Evolutionary conservation across 2,113 vertebrate genomes (phyloP).

Genomic region (Diphyllodes magnificus): DNA sequence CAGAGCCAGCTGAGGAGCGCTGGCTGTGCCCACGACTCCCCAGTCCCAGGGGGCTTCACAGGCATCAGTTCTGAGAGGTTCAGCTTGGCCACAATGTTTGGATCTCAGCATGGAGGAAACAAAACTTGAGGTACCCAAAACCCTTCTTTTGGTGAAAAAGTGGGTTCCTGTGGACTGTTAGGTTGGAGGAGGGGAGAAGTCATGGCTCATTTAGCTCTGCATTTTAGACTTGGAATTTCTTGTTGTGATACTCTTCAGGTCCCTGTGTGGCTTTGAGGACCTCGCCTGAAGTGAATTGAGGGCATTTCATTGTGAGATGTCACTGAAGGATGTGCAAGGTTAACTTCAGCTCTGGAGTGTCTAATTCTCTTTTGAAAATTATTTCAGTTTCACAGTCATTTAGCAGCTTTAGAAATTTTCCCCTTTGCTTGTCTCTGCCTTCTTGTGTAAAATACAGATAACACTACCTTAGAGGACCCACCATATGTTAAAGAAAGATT

Average conservation of each 20-base stretch:
- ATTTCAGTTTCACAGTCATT: background rate
- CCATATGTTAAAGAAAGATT: background rate
- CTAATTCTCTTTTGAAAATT: background rate
- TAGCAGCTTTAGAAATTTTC: background rate
- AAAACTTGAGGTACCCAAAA: constrained; percentile 35
- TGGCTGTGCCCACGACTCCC: background rate
- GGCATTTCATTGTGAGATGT: background rate
- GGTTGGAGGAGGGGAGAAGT: background rate
- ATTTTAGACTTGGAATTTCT: background rate
- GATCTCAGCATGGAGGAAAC: background rate
- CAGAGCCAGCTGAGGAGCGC: background rate
- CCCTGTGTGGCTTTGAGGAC: background rate
- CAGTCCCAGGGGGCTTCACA: background rate
- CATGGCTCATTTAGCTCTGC: background rate
- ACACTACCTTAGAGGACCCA: background rate
- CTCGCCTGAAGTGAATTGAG: background rate
- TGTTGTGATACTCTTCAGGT: background rate
- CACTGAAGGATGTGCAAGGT: background rate
- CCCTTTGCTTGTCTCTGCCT: background rate
- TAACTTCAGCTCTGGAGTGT: background rate
- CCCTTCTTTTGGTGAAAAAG: background rate
- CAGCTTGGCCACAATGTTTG: background rate
- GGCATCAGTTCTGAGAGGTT: background rate
- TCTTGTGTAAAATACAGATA: background rate
- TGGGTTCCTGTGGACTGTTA: background rate